Percentiles rank a stretch among this genome's conserved stretches.
These are phyloP conservation scores for Sebastes fasciatus DNA, from an alignment of 2,113 vertebrate species.

Conservation along the genomic window DNA sequence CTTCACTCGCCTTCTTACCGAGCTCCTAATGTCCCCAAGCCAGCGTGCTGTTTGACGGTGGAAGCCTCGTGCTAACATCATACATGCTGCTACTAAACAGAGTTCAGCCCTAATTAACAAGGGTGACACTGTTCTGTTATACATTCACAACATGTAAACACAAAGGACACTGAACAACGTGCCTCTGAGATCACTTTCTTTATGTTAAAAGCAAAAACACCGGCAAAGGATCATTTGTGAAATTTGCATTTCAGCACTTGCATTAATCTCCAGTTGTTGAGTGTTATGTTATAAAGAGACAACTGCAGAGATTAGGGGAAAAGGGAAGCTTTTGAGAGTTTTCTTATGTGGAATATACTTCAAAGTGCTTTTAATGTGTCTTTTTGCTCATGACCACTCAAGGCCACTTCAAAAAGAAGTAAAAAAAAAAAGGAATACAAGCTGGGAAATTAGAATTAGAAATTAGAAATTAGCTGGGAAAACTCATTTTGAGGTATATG, in stretches of 20 bases:
- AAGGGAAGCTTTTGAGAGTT: background rate
- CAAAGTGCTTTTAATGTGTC: background rate
- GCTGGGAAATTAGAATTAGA: too few species aligned
- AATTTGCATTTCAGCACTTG: background rate
- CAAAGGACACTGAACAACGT: constrained; percentile 6
- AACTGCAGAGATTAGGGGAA: background rate
- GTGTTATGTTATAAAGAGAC: background rate
- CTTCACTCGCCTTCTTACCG: constrained; percentile 52
- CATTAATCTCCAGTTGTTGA: background rate
- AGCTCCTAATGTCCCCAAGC: constrained; percentile 58
- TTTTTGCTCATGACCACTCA: background rate
- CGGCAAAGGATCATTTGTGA: background rate
- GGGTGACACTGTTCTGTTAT: constrained; percentile 45
- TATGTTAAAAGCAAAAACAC: background rate
- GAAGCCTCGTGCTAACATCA: constrained; percentile 59
- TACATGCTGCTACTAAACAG: constrained; percentile 46
- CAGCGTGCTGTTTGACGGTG: constrained; percentile 41
- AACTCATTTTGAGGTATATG: too few species aligned
- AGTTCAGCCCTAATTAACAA: constrained; percentile 66
- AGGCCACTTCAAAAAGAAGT: too few species aligned
- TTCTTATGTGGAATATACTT: background rate
- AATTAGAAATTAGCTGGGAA: too few species aligned
- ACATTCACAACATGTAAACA: constrained; percentile 54
- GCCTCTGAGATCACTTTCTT: background rate
- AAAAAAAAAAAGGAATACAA: too few species aligned